A percentile compares a stretch with the other conserved stretches of the same genome.
These are phyloP conservation scores for Dendroctonus valens DNA, from an alignment of 1,140 invertebrate species.

Conservation along the genomic window DNA sequence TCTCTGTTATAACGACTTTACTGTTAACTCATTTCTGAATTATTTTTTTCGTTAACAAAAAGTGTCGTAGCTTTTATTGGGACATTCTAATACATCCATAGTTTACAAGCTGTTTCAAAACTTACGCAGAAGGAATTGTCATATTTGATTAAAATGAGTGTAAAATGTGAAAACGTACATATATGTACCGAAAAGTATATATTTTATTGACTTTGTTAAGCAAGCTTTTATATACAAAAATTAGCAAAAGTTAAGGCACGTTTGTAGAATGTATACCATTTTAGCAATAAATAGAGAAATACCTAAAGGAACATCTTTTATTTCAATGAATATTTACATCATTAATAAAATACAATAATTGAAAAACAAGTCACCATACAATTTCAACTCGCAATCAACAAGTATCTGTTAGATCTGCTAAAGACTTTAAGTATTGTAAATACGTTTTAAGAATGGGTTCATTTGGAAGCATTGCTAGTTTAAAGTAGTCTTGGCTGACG, in stretches of 20 bases:
- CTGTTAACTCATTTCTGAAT: not conserved
- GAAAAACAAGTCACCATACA: not conserved
- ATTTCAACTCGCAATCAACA: too few relatives aligned
- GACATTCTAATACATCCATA: not conserved
- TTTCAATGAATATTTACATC: not conserved
- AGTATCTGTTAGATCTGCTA: not conserved
- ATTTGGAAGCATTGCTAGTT: conserved; percentile 19
- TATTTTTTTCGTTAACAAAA: not conserved
- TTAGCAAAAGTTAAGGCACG: conserved; percentile 4
- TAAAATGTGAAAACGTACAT: conserved; percentile 12
- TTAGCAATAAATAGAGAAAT: conserved; percentile 18
- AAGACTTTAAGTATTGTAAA: conserved; percentile 21
- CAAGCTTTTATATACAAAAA: conserved; percentile 15
- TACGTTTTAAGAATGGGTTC: conserved; percentile 13
- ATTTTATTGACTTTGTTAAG: conserved; percentile 27
- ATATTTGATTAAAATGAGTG: conserved; percentile 15
- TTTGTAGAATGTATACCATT: conserved; percentile 5
- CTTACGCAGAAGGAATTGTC: conserved; percentile 27
- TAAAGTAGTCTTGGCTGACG: conserved; percentile 32
- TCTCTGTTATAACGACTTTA: too few relatives aligned
- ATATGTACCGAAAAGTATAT: conserved; percentile 21
- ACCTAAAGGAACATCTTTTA: conserved; percentile 6
- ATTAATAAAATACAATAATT: not conserved
- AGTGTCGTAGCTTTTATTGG: not conserved
- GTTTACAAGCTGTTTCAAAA: not conserved